Evolutionary conservation across 2,113 vertebrate genomes (phyloP).

Genomic region (Nothobranchius kuhntae): DNA sequence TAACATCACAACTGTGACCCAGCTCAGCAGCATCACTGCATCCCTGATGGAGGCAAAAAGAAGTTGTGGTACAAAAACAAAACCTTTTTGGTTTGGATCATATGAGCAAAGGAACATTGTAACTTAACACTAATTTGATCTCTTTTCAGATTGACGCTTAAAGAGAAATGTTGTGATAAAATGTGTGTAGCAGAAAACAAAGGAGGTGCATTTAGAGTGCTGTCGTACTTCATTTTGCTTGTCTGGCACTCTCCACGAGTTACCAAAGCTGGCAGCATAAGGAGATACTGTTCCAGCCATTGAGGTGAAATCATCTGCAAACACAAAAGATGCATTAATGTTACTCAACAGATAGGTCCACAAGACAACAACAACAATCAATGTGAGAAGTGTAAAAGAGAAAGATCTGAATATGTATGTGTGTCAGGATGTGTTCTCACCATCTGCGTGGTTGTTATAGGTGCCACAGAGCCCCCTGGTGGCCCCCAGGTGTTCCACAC

Average conservation of each 20-base stretch:
- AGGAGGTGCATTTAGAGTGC: background rate
- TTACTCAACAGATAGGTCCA: background rate
- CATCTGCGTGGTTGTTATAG: slow-evolving; percentile 82
- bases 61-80: background rate
- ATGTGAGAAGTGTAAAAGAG: background rate
- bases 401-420: too few species aligned
- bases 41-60: slow-evolving; percentile 32
- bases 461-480: slow-evolving; percentile 89
- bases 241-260: slow-evolving; percentile 86
- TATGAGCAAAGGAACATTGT: too few species aligned
- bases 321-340: background rate
- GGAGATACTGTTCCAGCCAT: slow-evolving; percentile 69
- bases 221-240: slow-evolving; percentile 70
- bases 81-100: too few species aligned
- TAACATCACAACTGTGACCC: slow-evolving; percentile 70
- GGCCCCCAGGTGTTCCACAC: slow-evolving; percentile 73
- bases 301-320: slow-evolving; percentile 81
- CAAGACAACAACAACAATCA: background rate
- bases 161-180: background rate
- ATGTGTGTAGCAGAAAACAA: background rate
- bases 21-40: slow-evolving; percentile 83
- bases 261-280: slow-evolving; percentile 84
- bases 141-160: too few species aligned
- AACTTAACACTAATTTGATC: too few species aligned
- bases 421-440: slow-evolving; percentile 60